These are phyloP conservation scores for Mesocricetus auratus DNA, from an alignment of 2,113 vertebrate genomes.

Conservation along the genomic window DNA sequence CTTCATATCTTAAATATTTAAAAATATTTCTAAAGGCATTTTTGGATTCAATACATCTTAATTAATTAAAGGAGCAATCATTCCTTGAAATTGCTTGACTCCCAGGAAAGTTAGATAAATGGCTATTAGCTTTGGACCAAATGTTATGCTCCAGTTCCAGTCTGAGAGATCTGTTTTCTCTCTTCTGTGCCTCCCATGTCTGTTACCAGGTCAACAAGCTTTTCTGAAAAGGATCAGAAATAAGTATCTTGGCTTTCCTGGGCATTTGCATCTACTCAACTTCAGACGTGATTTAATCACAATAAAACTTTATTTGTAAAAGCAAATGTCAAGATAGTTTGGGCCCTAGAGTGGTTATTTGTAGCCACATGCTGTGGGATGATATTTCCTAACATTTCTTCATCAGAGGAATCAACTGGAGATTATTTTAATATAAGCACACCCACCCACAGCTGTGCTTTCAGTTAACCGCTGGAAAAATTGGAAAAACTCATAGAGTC, in stretches of 20 bases:
- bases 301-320: constrained; percentile 55
- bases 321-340: not conserved
- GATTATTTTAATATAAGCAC: constrained; percentile 9
- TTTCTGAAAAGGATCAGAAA: not conserved
- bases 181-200: no score
- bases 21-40: constrained; percentile 64
- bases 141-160: not conserved
- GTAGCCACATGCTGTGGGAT: not conserved
- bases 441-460: not conserved
- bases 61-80: constrained; percentile 54
- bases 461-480: not conserved
- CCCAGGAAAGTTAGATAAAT: constrained; percentile 18
- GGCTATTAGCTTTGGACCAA: constrained; percentile 7
- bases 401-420: not conserved
- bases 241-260: not conserved
- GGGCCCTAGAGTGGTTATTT: not conserved
- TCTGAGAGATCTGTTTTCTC: not conserved
- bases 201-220: not conserved
- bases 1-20: constrained; percentile 48
- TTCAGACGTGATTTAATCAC: not conserved
- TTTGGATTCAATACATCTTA: constrained; percentile 27
- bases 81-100: constrained; percentile 39
- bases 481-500: not conserved
- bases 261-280: not conserved
- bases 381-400: not conserved